A percentile compares a stretch with the other conserved stretches of the same genome.
These are phyloP conservation scores for Ficedula albicollis DNA, from an alignment of 2,797 vertebrate genomes.

Conservation along the genomic window DNA sequence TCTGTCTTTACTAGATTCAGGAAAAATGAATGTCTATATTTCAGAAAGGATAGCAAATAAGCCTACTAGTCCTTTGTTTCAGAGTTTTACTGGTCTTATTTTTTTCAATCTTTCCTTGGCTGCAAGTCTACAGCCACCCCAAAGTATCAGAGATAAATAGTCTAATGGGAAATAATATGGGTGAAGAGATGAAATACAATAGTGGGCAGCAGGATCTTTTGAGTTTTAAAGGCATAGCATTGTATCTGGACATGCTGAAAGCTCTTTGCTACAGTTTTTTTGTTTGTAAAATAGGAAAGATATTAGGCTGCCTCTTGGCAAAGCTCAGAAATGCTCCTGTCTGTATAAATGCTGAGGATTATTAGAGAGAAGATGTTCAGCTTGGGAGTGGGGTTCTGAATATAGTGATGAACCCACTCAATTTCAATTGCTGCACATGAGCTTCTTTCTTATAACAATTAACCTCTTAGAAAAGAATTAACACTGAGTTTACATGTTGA, in stretches of 20 bases:
- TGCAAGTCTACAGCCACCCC: not conserved
- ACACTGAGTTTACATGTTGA: constrained; percentile 59
- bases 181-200: not conserved
- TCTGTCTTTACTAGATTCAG: not conserved
- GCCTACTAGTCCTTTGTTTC: not conserved
- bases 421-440: constrained; percentile 15
- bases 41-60: not conserved
- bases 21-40: not conserved
- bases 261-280: not conserved
- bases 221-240: not conserved
- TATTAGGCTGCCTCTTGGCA: not conserved
- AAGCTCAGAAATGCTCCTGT: not conserved
- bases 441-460: constrained; percentile 33
- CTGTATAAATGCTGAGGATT: not conserved
- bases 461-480: constrained; percentile 60
- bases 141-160: not conserved
- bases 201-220: not conserved
- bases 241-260: not conserved
- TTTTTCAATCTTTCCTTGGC: not conserved
- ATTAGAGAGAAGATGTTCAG: not conserved
- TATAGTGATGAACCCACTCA: not conserved
- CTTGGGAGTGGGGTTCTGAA: not conserved
- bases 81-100: not conserved
- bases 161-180: not conserved
- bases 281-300: not conserved